Evolutionary conservation across 2,797 vertebrate genomes (phyloP).

Genomic region (Silurus lanzhouensis): DNA sequence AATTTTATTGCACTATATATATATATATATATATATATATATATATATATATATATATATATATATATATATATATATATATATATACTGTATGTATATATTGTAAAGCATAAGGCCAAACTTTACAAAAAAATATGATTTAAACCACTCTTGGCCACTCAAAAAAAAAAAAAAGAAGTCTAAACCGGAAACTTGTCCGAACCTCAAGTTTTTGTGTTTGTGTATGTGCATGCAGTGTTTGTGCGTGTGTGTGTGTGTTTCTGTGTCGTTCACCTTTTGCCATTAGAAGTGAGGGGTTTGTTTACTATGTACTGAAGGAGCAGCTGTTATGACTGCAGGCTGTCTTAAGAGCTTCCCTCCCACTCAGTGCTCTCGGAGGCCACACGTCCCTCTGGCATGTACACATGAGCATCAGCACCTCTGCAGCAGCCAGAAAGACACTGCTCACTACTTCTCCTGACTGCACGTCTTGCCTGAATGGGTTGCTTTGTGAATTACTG

Average conservation of each 20-base stretch:
- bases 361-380: conserved; percentile 32
- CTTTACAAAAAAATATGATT: too few relatives aligned
- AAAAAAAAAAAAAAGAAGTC: neutral
- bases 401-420: conserved; percentile 18
- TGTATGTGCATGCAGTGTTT: conserved; percentile 16
- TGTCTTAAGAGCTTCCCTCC: conserved; percentile 31
- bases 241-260: neutral
- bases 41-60: too few relatives aligned
- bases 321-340: conserved; percentile 41
- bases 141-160: neutral
- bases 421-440: conserved; percentile 25
- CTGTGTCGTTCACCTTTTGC: conserved; percentile 31
- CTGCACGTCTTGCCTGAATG: neutral
- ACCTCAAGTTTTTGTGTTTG: conserved; percentile 22
- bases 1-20: too few relatives aligned
- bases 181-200: neutral
- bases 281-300: conserved; percentile 40
- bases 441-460: neutral
- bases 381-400: conserved; percentile 30
- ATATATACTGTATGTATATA: too few relatives aligned
- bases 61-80: too few relatives aligned
- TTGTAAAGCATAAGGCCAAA: too few relatives aligned
- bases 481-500: conserved; percentile 4
- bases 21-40: too few relatives aligned
- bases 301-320: conserved; percentile 33